phyloP scores from a whole-genome alignment of 2,113 vertebrate genomes.

The Taurulus bubalis region DNA sequence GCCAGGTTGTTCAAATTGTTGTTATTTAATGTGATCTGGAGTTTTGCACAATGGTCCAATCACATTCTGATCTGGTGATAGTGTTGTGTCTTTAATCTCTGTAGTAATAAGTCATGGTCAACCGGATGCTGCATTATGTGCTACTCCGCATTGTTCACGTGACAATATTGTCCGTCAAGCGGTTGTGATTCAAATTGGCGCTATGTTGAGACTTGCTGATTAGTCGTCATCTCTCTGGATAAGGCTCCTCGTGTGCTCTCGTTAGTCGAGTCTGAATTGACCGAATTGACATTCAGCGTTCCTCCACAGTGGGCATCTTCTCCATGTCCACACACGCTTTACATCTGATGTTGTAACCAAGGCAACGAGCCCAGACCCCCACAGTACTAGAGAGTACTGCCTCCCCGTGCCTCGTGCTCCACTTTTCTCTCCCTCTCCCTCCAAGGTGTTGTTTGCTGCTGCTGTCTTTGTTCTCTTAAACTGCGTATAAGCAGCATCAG shows the following conservation, averaged over 20 bases:
- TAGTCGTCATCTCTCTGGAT: neutral
- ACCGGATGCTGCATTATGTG: neutral
- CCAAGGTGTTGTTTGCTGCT: conserved; percentile 1
- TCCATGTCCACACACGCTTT: conserved; percentile 30
- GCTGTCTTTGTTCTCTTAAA: conserved; percentile 1
- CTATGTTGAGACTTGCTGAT: neutral
- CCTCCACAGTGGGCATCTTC: conserved; percentile 31
- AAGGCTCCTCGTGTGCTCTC: neutral
- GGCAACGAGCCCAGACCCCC: conserved; percentile 68
- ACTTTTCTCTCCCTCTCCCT: conserved; percentile 11
- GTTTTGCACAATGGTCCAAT: neutral
- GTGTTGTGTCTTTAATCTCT: neutral
- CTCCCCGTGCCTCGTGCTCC: conserved; percentile 21
- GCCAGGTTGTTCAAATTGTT: no score
- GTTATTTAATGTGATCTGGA: neutral
- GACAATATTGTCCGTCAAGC: no score
- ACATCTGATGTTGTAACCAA: conserved; percentile 76
- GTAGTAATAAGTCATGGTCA: neutral
- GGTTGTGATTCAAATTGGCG: no score
- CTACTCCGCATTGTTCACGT: neutral
- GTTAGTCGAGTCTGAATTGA: neutral
- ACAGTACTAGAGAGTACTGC: neutral
- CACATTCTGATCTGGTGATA: neutral
- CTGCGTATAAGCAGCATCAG: neutral
- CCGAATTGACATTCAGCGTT: neutral